Conservation (phyloP, 1,140 invertebrate species). For the Cyclina sinensis region DNA sequence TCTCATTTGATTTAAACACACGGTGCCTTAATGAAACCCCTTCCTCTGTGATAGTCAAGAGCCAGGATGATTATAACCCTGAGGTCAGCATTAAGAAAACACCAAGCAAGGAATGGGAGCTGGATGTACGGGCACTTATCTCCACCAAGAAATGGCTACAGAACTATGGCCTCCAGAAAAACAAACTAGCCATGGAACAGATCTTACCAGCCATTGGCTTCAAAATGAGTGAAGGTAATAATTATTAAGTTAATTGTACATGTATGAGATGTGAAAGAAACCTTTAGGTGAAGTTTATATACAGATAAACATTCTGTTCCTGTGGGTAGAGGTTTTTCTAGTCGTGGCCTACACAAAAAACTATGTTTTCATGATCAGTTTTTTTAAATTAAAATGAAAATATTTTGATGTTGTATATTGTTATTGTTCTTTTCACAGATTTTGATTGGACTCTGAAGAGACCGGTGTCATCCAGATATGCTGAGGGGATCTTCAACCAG, state of each 20-base stretch:
- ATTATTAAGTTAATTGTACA: too few species aligned
- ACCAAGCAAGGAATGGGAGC: conserved; percentile 82
- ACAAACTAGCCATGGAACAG: conserved; percentile 81
- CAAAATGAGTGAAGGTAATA: conserved; percentile 84
- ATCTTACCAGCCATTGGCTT: conserved; percentile 86
- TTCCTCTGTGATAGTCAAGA: conserved; percentile 47
- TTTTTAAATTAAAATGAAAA: too few species aligned
- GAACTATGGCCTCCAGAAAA: conserved; percentile 84
- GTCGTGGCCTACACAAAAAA: too few species aligned
- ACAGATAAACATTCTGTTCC: too few species aligned
- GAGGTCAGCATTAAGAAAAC: conserved; percentile 78
- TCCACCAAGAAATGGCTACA: conserved; percentile 84
- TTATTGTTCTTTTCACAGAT: conserved; percentile 77
- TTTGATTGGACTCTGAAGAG: conserved; percentile 83
- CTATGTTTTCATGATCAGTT: too few species aligned
- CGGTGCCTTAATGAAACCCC: conserved; percentile 55
- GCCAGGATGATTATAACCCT: conserved; percentile 76
- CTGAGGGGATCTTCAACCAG: conserved; percentile 80
- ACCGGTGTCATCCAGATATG: conserved; percentile 84
- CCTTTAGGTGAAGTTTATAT: too few species aligned
- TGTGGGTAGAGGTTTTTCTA: too few species aligned
- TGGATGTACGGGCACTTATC: conserved; percentile 82
- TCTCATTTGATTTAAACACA: conserved; percentile 79
- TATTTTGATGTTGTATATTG: too few species aligned
- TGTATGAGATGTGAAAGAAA: too few species aligned